Evolutionary conservation across 2,888 invertebrate genomes (phyloP), one percentile per base, ranked within the genome.

Genomic region (Mythimna pallens): DNA sequence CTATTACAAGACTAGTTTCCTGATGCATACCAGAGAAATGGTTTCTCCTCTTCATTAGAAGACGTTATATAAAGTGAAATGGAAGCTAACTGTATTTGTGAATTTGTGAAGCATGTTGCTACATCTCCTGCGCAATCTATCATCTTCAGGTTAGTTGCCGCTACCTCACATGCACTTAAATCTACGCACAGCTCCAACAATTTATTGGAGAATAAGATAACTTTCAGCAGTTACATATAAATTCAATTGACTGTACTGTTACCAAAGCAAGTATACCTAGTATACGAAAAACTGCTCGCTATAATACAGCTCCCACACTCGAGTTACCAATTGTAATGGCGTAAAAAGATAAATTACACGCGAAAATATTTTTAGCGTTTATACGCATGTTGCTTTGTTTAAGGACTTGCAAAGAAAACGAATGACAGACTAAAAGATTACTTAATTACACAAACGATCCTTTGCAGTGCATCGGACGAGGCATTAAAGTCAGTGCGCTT

Each of bases 1-100:
- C 91, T 89, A 83, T 82, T 85, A 85, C 85, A 77, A 87, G 78
- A 83, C 86, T 84, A 78, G 87, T 80, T 91, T 92, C 90, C 91
- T 90, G 87, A 84, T 87, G 78, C 80, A 84, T 78, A 85, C 78
- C 68, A 68, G 78, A 59, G 67, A 67, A 70, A 80, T 75, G 70
- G 70, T 75, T 76, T 74, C 75, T 77, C 61, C 65, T 78, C 80
- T 78, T 69, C 81, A 69, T 78, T 58, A 76, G 75, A 76, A 76
- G 70, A 66, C 20, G 65, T 85, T 82, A 84, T 71, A 61, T 81
- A 84, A 82, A 79, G 64, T 59, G 57, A 70, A 73, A 76, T 70
- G 54, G 64, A 75, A 68, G 69, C 50, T 76, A 69, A 78, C 66
- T 72, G 58, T 54, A 62, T 67, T 70, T 59, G 50, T 67, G 68